A percentile compares a stretch with the other conserved stretches of the same genome.
Conservation (phyloP, 2,797 vertebrate genomes). For the Characodon lateralis region DNA sequence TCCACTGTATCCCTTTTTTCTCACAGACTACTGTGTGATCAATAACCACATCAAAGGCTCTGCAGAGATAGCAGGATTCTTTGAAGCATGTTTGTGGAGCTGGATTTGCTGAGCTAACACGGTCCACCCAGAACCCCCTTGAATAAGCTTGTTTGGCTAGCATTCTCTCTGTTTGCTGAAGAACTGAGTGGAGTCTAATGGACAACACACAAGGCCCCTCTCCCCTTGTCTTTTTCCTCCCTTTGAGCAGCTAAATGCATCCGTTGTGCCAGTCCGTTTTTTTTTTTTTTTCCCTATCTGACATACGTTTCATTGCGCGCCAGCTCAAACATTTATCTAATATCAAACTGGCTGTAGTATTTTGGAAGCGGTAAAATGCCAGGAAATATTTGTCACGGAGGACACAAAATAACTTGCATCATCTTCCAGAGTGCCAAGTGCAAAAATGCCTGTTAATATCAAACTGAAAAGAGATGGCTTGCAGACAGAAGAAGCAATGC, state of each 20-base stretch:
- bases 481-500: constrained; percentile 60
- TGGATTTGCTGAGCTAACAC: constrained; percentile 90
- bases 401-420: constrained; percentile 71
- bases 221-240: constrained; percentile 69
- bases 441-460: constrained; percentile 76
- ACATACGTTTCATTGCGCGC: constrained; percentile 78
- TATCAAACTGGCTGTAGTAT: constrained; percentile 79
- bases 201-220: constrained; percentile 79
- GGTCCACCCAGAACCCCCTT: constrained; percentile 77
- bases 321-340: constrained; percentile 90
- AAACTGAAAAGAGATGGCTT: constrained; percentile 67
- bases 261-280: constrained; percentile 51
- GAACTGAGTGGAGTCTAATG: constrained; percentile 87
- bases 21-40: constrained; percentile 80
- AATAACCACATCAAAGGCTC: constrained; percentile 89
- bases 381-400: constrained; percentile 64
- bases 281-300: constrained; percentile 68
- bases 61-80: constrained; percentile 86
- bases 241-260: constrained; percentile 65
- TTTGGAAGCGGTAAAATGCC: constrained; percentile 75
- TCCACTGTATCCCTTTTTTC: constrained; percentile 62
- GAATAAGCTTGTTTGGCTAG: constrained; percentile 91
- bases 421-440: constrained; percentile 59
- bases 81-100: constrained; percentile 88
- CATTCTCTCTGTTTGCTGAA: constrained; percentile 90